Evolutionary conservation across 2,888 invertebrate species (phyloP), one percentile per base, ranked within the genome.

Genomic region (Dascillus cervinus): DNA sequence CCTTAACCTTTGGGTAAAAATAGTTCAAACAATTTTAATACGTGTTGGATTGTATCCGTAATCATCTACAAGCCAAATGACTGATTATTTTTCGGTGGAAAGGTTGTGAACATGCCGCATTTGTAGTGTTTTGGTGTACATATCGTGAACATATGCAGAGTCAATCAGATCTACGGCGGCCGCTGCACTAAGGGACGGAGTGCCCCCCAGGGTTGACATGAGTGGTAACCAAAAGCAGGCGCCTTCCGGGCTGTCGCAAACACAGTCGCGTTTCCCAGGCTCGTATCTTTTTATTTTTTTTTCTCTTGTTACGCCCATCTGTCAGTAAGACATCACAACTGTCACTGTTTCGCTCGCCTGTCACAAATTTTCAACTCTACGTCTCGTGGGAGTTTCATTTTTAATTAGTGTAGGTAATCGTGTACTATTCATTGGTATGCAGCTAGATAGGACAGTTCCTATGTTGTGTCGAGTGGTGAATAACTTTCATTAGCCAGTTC

Each of bases 191-290:
- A 60, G 59, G 57, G 67, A 71, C 71, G 69, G 59, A 65, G 71
- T 62, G n/a, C n/a, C 72, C 70, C 71, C 71, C 69, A 70, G 71
- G 70, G 68, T 68, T 67, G 65, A 70, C 65, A 76, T 76, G 77
- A 76, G 74, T 67, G 71, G 72, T 64, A 76, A 75, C 68, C 74
- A 72, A 66, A 76, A 75, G 66, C 74, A 72, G 70, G 70, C 72
- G 70, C 73, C 74, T 62, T 62, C 71, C 64, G 73, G 72, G 64
- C 71, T 71, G 59, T 64, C 69, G 32, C 62, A 73, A 67, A 58
- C 67, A 69, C 64, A 72, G 66, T 52, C 69, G 67, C 62, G 71
- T 60, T 72, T 69, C 48, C 65, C 69, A 59, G 67, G 66, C 63
- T 58, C 70, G 73, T 75, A 74, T 74, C 73, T 73, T 74, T 75